These are phyloP conservation scores for Haliaeetus leucogaster DNA, from an alignment of 2,113 vertebrate species.

Conservation along the genomic window DNA sequence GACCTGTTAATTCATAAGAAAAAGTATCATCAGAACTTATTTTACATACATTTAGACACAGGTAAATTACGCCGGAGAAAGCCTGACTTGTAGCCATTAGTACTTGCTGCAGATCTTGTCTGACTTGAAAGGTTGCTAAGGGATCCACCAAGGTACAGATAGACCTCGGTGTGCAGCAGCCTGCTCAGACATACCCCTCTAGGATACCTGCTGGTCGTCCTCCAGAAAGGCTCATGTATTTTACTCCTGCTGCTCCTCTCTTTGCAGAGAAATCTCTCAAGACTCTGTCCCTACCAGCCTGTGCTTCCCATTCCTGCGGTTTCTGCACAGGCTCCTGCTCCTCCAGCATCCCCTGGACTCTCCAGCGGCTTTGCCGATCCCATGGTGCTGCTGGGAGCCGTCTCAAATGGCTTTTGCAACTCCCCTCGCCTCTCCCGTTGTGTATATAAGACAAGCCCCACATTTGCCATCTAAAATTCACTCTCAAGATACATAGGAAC, in stretches of 20 bases:
- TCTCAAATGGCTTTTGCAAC: neutral
- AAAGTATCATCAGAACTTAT: neutral
- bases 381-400: neutral
- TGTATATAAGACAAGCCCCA: neutral
- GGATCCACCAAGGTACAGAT: neutral
- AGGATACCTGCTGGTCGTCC: neutral
- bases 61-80: neutral
- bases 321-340: neutral
- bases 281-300: neutral
- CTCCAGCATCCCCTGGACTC: neutral
- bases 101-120: neutral
- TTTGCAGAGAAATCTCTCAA: neutral
- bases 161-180: neutral
- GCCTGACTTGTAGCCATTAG: neutral
- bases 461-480: neutral
- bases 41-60: neutral
- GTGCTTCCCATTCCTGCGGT: neutral
- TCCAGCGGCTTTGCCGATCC: neutral
- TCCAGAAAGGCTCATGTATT: rapidly evolving
- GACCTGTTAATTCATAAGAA: slow-evolving; percentile 7
- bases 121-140: neutral
- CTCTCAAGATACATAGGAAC: neutral
- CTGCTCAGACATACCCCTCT: neutral
- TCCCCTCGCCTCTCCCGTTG: neutral
- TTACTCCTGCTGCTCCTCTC: neutral